Evolutionary conservation across 2,888 invertebrate genomes (phyloP).

Genomic region (Polymixis flavicincta): DNA sequence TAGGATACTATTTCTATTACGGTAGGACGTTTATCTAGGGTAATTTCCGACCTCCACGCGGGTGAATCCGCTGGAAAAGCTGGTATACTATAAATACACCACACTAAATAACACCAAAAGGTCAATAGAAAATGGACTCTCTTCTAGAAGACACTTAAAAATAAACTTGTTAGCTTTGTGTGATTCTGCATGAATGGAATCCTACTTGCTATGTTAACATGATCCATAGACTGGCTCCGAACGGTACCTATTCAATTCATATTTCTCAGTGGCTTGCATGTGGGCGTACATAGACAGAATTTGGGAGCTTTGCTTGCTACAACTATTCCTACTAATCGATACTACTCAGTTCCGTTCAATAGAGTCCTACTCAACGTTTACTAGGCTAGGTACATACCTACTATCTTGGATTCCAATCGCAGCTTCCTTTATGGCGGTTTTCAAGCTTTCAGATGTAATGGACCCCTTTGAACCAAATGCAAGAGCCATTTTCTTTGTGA

Average conservation of each 20-base stretch:
- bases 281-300: neutral
- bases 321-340: neutral
- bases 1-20: too few species aligned
- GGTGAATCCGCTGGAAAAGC: too few species aligned
- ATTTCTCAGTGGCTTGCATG: neutral
- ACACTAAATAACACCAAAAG: neutral
- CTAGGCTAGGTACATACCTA: neutral
- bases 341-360: constrained; percentile 1
- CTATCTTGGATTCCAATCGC: constrained; percentile 24
- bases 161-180: constrained; percentile 12
- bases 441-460: constrained; percentile 7
- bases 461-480: neutral
- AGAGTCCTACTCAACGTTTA: neutral
- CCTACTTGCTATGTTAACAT: constrained; percentile 34
- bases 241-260: constrained; percentile 4
- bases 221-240: constrained; percentile 4
- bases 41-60: too few species aligned
- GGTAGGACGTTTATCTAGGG: too few species aligned
- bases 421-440: constrained; percentile 6
- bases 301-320: neutral
- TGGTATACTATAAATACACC: neutral
- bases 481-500: neutral
- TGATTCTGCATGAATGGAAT: constrained; percentile 28
- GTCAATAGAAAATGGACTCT: neutral
- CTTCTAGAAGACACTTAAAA: neutral